Percentiles rank a stretch among this genome's conserved stretches.
Evolutionary conservation across 1,140 invertebrate genomes (phyloP).

Genomic region (Pseudachorutes palmiensis): DNA sequence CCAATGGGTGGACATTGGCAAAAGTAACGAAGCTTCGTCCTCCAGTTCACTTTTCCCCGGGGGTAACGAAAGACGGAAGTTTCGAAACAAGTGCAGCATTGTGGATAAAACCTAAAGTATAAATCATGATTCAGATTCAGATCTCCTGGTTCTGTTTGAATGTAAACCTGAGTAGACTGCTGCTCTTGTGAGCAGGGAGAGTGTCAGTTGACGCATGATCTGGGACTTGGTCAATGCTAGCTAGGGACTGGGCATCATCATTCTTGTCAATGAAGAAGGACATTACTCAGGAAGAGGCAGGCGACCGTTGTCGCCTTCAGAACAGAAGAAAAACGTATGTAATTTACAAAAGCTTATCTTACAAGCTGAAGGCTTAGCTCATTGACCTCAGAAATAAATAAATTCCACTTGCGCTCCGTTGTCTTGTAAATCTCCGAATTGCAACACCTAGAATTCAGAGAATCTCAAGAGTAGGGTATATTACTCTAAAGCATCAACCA

Average conservation of each 20-base stretch:
- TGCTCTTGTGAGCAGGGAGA: background rate
- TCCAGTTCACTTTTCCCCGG: background rate
- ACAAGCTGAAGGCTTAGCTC: too few species aligned
- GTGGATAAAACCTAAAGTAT: slow-evolving; percentile 26
- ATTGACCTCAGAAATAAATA: too few species aligned
- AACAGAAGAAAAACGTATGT: too few species aligned
- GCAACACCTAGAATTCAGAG: too few species aligned
- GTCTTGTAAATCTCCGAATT: too few species aligned
- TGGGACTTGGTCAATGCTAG: background rate
- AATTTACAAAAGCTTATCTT: too few species aligned
- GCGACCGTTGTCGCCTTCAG: too few species aligned
- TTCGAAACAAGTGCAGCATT: slow-evolving; percentile 25
- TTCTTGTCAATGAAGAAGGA: slow-evolving; percentile 4
- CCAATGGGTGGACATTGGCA: slow-evolving; percentile 15
- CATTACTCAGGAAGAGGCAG: too few species aligned
- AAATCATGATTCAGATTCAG: background rate
- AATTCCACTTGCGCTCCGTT: too few species aligned
- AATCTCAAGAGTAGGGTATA: too few species aligned
- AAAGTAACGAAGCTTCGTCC: background rate
- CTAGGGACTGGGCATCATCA: background rate
- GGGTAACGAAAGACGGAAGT: background rate
- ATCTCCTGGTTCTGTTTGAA: background rate
- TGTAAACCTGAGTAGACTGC: slow-evolving; percentile 17
- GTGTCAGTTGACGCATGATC: background rate
- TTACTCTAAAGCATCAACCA: too few species aligned